phyloP scores from a whole-genome alignment of 2,797 vertebrate species.

The Notolepis coatsorum region DNA sequence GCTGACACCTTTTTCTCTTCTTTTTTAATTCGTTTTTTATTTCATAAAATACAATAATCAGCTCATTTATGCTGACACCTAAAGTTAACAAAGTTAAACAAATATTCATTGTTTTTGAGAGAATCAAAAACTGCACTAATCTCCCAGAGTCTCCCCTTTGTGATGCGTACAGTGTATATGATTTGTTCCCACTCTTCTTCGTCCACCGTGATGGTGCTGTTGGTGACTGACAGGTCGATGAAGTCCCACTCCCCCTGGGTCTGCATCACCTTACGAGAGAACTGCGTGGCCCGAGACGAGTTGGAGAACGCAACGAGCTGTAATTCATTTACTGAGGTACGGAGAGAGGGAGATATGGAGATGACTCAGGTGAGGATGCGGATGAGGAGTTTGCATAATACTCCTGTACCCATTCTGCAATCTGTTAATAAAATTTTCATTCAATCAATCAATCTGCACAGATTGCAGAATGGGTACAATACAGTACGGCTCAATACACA shows the following conservation, averaged over 20 bases:
- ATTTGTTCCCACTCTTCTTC: conserved; percentile 54
- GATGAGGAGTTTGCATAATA: background rate
- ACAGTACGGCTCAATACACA: too few species aligned
- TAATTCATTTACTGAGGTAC: conserved; percentile 59
- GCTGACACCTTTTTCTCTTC: too few species aligned
- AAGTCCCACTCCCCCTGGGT: conserved; percentile 80
- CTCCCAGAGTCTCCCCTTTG: background rate
- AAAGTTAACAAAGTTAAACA: too few species aligned
- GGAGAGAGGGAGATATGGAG: background rate
- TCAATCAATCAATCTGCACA: too few species aligned
- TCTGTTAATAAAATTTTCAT: too few species aligned
- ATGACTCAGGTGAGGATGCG: too few species aligned
- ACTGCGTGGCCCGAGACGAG: conserved; percentile 71
- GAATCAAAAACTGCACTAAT: background rate
- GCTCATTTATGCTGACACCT: too few species aligned
- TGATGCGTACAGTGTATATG: conserved; percentile 65
- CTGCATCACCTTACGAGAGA: conserved; percentile 58
- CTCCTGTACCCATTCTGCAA: too few species aligned
- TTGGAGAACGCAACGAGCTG: conserved; percentile 65
- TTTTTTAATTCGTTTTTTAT: too few species aligned
- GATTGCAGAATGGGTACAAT: too few species aligned
- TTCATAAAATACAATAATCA: too few species aligned
- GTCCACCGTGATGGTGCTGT: conserved; percentile 6
- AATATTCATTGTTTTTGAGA: background rate
- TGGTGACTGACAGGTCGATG: conserved; percentile 56